These are phyloP conservation scores for Hydrozoanthus tunicans DNA, from an alignment of 64 coral and sea anemone species.

Conservation along the genomic window DNA sequence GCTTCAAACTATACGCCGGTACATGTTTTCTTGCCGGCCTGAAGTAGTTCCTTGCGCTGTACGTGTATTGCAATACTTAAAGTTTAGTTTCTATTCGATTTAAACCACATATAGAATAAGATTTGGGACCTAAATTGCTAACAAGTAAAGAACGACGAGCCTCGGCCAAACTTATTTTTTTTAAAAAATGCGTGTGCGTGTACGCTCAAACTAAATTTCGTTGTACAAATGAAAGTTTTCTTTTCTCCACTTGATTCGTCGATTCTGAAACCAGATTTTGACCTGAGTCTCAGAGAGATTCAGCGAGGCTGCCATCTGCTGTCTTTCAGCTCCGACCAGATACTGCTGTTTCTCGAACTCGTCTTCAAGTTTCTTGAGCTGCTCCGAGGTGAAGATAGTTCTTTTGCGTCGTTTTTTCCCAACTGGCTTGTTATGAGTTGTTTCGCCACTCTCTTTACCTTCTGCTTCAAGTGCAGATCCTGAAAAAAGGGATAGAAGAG, in stretches of 20 bases:
- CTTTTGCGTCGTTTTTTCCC: constrained; percentile 84
- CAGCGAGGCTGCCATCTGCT: constrained; percentile 73
- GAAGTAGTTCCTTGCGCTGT: too few relatives aligned
- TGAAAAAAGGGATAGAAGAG: not conserved
- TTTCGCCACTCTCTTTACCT: not conserved
- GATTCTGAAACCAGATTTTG: constrained; percentile 96
- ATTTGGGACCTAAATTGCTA: too few relatives aligned
- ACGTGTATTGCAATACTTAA: too few relatives aligned
- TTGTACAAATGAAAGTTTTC: constrained; percentile 84
- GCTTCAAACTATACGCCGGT: too few relatives aligned
- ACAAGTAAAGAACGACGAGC: too few relatives aligned
- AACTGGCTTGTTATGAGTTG: not conserved
- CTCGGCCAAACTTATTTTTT: too few relatives aligned
- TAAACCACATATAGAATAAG: too few relatives aligned
- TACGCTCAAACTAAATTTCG: constrained; percentile 17
- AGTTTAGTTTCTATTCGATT: too few relatives aligned
- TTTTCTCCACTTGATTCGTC: constrained; percentile 93
- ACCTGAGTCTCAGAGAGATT: constrained; percentile 92
- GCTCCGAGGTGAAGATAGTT: constrained; percentile 87
- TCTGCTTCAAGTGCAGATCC: not conserved
- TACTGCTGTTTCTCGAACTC: constrained; percentile 91
- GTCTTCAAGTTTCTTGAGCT: constrained; percentile 75
- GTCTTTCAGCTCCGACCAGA: constrained; percentile 76
- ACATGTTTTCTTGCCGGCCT: too few relatives aligned
- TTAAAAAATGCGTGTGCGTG: too few relatives aligned